Percentiles rank a stretch among this genome's conserved stretches.
These are phyloP conservation scores for Pangasianodon hypophthalmus DNA, from an alignment of 2,113 vertebrate species.

Conservation along the genomic window DNA sequence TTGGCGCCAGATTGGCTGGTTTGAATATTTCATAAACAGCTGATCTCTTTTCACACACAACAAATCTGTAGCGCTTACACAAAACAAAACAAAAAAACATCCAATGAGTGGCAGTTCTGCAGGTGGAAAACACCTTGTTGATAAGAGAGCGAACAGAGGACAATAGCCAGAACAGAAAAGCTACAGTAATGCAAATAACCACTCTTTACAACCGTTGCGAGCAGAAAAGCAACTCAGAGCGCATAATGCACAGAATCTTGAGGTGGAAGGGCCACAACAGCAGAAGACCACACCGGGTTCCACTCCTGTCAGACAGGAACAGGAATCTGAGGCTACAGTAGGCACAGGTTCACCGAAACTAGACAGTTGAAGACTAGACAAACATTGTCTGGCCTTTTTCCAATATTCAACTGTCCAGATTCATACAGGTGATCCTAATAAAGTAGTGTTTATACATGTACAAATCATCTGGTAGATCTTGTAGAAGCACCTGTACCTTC, in stretches of 20 bases:
- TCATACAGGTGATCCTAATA: not conserved
- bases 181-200: not conserved
- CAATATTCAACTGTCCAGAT: not conserved
- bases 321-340: not conserved
- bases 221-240: not conserved
- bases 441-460: not conserved
- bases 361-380: not conserved
- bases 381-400: not conserved
- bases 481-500: conserved; percentile 26
- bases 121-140: not conserved
- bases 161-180: conserved; percentile 5
- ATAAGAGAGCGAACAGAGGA: not conserved
- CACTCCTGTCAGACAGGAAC: not conserved
- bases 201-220: not conserved
- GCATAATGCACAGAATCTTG: not conserved
- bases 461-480: conserved; percentile 17
- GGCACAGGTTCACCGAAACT: not conserved
- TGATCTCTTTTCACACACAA: not conserved
- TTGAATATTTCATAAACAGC: not conserved
- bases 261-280: not conserved
- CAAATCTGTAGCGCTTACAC: not conserved
- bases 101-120: not conserved
- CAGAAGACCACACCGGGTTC: not conserved
- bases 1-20: not conserved
- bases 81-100: not conserved